Evolutionary conservation across 2,888 invertebrate genomes (phyloP), one percentile per base, ranked within the genome.

Genomic region (Dynastes maya): DNA sequence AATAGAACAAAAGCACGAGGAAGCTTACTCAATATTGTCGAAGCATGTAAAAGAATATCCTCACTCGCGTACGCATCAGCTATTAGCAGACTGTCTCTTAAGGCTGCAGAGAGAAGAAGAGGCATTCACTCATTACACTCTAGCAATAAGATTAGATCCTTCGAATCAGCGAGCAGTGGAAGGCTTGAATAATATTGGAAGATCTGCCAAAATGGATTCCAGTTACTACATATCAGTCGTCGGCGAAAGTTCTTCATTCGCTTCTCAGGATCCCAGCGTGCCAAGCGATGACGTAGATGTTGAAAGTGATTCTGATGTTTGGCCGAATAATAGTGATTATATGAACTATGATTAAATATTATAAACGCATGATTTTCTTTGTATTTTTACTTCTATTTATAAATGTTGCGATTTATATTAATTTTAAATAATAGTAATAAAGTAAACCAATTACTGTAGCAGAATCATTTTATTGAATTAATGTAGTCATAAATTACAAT

Each of bases 1-100:
- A 83, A 91, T 91, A 83, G 93, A 93, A 83, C 92, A 92, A 82
- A 91, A 92, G 53, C 90, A 91, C 79, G 92, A 93, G 80, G 91
- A 93, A 79, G 95, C 95, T 0, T 92, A 94, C 37, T 91, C 92
- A 58, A 86, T 96, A 84, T 87, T 96, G 16, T 91, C 92, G 82
- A 93, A 92, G 82, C 93, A 94, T 84, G 91, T 93, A 0, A 90
- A 91, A 78, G 88, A 90, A 13, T 91, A 92, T 83, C 92, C 93
- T 13, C 91, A 93, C 0, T 91, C 92, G 61, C 90, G 91, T 82
- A 88, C 94, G 29, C 94, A 94, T 86, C 92, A 92, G 84, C 90
- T 93, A 88, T 86, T 94, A 27, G 80, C 76, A 0, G 93, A 94
- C 83, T 90, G 93, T 75, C 91, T 92, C 83, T 89, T 91, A 6